Percentiles rank a stretch among this genome's conserved stretches.
phyloP scores from a whole-genome alignment of 1,140 invertebrate genomes.

The Aleiodes sp. region DNA sequence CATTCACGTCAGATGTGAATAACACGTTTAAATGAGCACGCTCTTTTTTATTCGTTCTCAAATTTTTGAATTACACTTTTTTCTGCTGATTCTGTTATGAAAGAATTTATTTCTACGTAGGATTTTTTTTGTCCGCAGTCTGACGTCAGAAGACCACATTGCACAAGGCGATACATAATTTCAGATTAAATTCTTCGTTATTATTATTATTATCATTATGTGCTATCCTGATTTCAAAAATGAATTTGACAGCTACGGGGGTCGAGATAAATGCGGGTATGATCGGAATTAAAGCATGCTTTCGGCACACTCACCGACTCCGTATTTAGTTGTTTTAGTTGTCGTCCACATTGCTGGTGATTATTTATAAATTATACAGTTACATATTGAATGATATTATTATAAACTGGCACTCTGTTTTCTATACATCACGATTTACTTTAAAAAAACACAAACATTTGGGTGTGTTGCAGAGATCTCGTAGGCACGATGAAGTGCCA shows the following conservation, averaged over 20 bases:
- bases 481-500: conserved; percentile 44
- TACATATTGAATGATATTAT: conserved; percentile 15
- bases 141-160: too few species aligned
- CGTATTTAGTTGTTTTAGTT: conserved; percentile 73
- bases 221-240: too few species aligned
- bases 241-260: conserved; percentile 2
- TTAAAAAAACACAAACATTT: conserved; percentile 62
- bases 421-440: conserved; percentile 42
- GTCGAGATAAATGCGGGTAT: conserved; percentile 7
- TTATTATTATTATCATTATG: too few species aligned
- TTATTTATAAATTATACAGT: conserved; percentile 12
- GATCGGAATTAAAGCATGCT: conserved; percentile 1
- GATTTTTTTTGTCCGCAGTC: too few species aligned
- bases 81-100: too few species aligned
- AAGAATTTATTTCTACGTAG: too few species aligned
- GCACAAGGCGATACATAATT: too few species aligned
- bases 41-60: conserved; percentile 7
- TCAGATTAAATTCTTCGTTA: too few species aligned
- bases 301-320: conserved; percentile 69
- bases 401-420: conserved; percentile 29
- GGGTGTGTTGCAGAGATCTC: conserved; percentile 52
- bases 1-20: conserved; percentile 33
- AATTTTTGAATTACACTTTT: too few species aligned
- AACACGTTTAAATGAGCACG: conserved; percentile 31
- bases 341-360: conserved; percentile 69